Percentiles rank a stretch among this genome's conserved stretches.
Conservation (phyloP, 2,113 vertebrate species). For the Ibidorhyncha struthersii region DNA sequence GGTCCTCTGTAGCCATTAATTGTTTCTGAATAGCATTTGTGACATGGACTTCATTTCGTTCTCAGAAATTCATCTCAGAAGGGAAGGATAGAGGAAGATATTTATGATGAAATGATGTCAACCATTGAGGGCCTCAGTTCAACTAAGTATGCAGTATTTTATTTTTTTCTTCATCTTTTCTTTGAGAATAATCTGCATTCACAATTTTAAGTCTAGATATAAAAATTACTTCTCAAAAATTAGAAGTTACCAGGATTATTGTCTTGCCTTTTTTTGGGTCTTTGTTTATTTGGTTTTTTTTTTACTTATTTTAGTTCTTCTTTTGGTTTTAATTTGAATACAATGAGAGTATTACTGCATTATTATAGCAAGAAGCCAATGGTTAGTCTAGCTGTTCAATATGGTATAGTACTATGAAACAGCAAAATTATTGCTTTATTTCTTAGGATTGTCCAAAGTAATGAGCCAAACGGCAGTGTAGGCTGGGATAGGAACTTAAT, state of each 20-base stretch:
- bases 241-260: background rate
- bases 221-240: background rate
- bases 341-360: background rate
- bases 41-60: background rate
- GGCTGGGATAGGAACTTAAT: background rate
- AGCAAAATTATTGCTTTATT: background rate
- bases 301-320: background rate
- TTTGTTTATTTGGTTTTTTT: background rate
- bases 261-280: background rate
- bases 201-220: background rate
- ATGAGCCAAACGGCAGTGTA: background rate
- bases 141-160: slow-evolving; percentile 79
- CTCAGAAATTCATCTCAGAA: slow-evolving; percentile 90
- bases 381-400: background rate
- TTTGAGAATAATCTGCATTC: background rate
- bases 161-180: background rate
- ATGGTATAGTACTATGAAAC: background rate
- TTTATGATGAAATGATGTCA: slow-evolving; percentile 92
- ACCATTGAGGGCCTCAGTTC: slow-evolving; percentile 94
- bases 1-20: background rate
- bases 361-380: background rate
- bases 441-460: background rate
- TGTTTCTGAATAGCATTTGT: background rate
- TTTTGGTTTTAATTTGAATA: background rate
- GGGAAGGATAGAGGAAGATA: slow-evolving; percentile 90